Base-by-base conservation (phyloP, 2,113 vertebrate genomes). In the Ibidorhyncha struthersii region DNA sequence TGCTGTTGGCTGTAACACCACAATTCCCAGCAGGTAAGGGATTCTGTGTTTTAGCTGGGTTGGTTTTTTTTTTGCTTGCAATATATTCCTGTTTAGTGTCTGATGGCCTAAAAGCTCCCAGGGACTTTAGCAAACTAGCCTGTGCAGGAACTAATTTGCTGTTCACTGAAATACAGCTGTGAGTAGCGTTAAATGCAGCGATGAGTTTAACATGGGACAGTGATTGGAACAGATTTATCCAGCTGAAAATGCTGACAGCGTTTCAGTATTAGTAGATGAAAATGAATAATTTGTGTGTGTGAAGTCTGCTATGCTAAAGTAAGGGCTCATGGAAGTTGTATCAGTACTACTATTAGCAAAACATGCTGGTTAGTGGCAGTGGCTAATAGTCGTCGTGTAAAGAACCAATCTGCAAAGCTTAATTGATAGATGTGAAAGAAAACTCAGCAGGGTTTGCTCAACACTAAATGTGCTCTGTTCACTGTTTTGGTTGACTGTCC, bases 1-100 rank as follows among this genome's bases (percentile, higher is more conserved):
- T 91, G 83, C 73, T 78, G 27, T 43, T 43, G 61, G 63, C 69
- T 87, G 30, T 76, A 66, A n/a, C 66, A 80, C 82, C 40, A 36
- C 59, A 26, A 4, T 47, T 85, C 59, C 73, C 78, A 91, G 81
- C 74, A 97, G 93, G 94, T 85, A 91, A 91, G 87, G 20, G 71
- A 41, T 61, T 91, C 30, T 18, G 1, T 56, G 52, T 18, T 91
- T 87, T 53, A 71, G 55, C 6, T 49, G 14, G 0, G 4, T 8
- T 9, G 16, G 16, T 27, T 32, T 65, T 36, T 32, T 41, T 89
- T 62, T 32, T 12, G 22, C 59, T 90, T 76, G 43, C 16, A 26
- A 1, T 67, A 26, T 58, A 85, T 73, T 73, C 76, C 41, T 43
- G 8, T 76, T 71, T 80, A 36, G 27, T 29, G 56, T 76, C 40